Evolutionary conservation across 2,113 vertebrate species (phyloP).

Genomic region (Girardinichthys multiradiatus): DNA sequence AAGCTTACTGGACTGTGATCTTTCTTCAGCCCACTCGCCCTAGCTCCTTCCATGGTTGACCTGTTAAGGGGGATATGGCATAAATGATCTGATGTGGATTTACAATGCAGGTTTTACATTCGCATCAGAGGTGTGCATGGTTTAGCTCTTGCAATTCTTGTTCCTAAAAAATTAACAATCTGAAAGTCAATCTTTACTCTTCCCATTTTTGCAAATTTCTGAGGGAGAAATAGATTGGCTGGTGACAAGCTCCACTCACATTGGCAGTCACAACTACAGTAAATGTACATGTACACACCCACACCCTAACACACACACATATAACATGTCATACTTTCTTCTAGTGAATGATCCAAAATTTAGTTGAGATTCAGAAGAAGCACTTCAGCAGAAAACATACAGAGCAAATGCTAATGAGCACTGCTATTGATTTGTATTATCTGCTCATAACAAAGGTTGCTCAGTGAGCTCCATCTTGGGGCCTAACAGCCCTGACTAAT

Average conservation of each 20-base stretch:
- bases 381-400: slow-evolving; percentile 45
- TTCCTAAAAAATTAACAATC: slow-evolving; percentile 24
- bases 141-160: no score
- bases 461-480: slow-evolving; percentile 31
- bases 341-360: slow-evolving; percentile 69
- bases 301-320: not conserved
- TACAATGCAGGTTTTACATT: no score
- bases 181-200: slow-evolving; percentile 42
- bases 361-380: slow-evolving; percentile 65
- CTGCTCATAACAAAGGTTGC: slow-evolving; percentile 39
- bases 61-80: no score
- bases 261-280: slow-evolving; percentile 18
- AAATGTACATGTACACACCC: slow-evolving; percentile 26
- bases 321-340: slow-evolving; percentile 1
- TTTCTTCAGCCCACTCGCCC: no score
- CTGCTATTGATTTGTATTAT: slow-evolving; percentile 70
- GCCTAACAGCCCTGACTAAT: slow-evolving; percentile 27
- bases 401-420: slow-evolving; percentile 56
- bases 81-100: no score
- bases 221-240: slow-evolving; percentile 64
- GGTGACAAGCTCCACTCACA: slow-evolving; percentile 25
- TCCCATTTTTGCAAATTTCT: slow-evolving; percentile 40
- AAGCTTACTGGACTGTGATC: no score
- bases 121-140: no score
- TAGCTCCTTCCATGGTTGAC: no score